Evolutionary conservation across 2,888 invertebrate species (phyloP), one percentile per base, ranked within the genome.

Genomic region (Bombylius discolor): DNA sequence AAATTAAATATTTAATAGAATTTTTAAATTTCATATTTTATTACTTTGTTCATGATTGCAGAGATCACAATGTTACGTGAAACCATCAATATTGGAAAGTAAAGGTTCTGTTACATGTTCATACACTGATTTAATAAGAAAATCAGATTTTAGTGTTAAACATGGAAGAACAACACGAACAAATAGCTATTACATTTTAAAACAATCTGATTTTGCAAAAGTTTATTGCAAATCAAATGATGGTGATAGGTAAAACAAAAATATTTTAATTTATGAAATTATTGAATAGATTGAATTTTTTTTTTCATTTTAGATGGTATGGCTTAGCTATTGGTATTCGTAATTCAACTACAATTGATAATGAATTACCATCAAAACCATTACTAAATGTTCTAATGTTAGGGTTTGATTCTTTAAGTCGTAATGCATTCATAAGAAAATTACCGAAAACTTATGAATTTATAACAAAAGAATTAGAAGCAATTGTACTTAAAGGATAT

Each of bases 401-500:
- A 60, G 93, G 91, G 1, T 87, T 90, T 64, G 95, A 96, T 73
- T 94, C 95, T 0, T 72, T 95, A 1, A 90, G 94, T 1, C 80
- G 85, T 51, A 86, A 89, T 72, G 84, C 87, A 9, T 90, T 88
- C 65, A 83, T 85, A 51, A 77, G 91, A 23, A 85, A 85, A 67
- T 75, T 93, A 63, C 89, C 90, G 1, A 82, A 83, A 64, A 84
- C 85, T 9, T 87, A 87, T 68, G 76, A 79, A 13, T 87, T 81
- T 68, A 68, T 92, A 51, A 80, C 77, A 1, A 76, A 83, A 39
- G 74, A 77, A 14, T 68, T 89, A 51, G 73, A 79, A 8, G 81
- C 81, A 4, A 75, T 81, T 34, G 76, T 89, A 11, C 70, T 93
- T 12, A 78, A 87, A 64, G 87, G 89, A 66, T 89, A 84, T 67